phyloP scores from a whole-genome alignment of 2,797 vertebrate species.

The Pangasius mekongensis region DNA sequence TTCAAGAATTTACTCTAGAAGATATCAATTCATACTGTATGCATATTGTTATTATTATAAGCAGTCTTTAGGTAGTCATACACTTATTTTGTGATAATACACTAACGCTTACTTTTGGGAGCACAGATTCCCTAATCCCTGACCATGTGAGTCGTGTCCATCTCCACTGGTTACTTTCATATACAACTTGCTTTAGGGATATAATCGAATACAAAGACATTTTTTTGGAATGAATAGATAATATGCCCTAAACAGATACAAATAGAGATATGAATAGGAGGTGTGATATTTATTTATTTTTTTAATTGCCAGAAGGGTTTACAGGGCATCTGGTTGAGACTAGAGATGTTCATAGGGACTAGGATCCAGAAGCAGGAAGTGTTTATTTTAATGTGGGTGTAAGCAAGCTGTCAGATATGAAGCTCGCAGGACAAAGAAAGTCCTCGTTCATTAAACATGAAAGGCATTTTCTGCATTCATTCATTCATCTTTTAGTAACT shows the following conservation, averaged over 20 bases:
- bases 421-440: neutral
- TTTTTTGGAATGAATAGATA: neutral
- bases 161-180: neutral
- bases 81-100: neutral
- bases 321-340: neutral
- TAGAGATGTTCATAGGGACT: neutral
- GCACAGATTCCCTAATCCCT: neutral
- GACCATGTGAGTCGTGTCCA: neutral
- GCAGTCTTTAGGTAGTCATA: neutral
- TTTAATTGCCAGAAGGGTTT: neutral
- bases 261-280: neutral
- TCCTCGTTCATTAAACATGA: neutral
- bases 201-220: neutral
- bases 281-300: too few relatives aligned
- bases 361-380: neutral
- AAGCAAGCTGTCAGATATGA: neutral
- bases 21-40: neutral
- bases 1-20: neutral
- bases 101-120: neutral
- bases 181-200: neutral
- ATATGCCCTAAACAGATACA: neutral
- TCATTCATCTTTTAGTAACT: neutral
- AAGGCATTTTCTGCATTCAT: neutral
- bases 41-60: neutral
- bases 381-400: neutral